phyloP scores from a whole-genome alignment of 2,113 vertebrate species.

The Upupa epops region DNA sequence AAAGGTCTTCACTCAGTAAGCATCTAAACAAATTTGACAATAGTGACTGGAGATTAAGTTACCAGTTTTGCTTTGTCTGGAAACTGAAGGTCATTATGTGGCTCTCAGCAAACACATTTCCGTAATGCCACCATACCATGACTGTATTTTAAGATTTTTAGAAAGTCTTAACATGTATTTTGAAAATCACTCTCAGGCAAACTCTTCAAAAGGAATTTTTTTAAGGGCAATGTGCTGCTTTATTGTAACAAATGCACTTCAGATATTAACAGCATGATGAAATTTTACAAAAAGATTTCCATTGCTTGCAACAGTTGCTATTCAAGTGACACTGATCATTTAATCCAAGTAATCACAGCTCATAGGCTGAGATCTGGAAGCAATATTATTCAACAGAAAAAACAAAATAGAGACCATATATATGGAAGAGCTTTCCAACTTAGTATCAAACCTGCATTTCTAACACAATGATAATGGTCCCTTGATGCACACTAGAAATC shows the following conservation, averaged over 20 bases:
- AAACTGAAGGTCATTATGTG: neutral
- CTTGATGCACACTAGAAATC: neutral
- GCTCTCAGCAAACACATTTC: neutral
- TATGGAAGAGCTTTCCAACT: neutral
- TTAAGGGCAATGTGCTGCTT: neutral
- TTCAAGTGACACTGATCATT: neutral
- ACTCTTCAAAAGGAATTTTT: neutral
- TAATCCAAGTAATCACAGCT: neutral
- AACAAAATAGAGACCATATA: neutral
- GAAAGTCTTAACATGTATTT: neutral
- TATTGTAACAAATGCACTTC: neutral
- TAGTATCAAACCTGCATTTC: neutral
- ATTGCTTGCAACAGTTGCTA: neutral
- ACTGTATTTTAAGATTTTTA: neutral
- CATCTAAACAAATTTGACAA: neutral
- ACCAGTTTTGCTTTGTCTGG: neutral
- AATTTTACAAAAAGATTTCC: neutral
- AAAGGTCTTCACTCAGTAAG: neutral
- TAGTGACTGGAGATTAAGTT: neutral
- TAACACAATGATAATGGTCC: neutral
- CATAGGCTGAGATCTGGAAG: neutral
- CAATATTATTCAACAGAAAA: neutral
- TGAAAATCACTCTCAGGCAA: neutral
- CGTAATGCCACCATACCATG: neutral
- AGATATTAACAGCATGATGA: neutral